Evolutionary conservation across 2,797 vertebrate species (phyloP).

Genomic region (Diceros bicornis): DNA sequence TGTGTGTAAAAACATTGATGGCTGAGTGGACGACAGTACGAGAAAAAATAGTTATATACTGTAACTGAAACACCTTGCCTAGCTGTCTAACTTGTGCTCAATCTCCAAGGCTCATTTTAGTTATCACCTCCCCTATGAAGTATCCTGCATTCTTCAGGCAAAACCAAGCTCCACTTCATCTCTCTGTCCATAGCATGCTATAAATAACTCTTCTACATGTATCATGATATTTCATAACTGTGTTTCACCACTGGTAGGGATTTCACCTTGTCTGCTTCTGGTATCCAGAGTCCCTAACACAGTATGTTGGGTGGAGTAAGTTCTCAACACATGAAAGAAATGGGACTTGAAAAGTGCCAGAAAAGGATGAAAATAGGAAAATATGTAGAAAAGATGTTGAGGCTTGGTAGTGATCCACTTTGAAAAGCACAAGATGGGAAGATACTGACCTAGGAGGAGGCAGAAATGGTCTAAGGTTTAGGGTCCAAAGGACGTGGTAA

Average conservation of each 20-base stretch:
- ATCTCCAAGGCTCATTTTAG: not conserved
- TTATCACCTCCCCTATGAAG: not conserved
- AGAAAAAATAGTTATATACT: not conserved
- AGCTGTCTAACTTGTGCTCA: not conserved
- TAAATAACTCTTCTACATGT: not conserved
- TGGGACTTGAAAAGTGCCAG: not conserved
- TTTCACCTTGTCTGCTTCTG: not conserved
- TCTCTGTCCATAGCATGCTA: not conserved
- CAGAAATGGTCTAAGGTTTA: not conserved
- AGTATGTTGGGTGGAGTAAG: not conserved
- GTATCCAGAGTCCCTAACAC: not conserved
- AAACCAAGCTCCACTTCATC: not conserved
- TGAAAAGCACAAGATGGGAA: not conserved
- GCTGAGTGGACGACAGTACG: not conserved
- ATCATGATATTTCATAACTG: not conserved
- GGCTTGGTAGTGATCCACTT: not conserved
- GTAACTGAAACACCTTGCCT: not conserved
- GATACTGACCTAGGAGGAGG: not conserved
- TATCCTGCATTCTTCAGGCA: not conserved
- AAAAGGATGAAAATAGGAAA: not conserved
- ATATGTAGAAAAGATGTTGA: not conserved
- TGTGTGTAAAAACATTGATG: not conserved
- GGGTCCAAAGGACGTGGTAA: not conserved
- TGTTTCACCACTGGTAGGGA: not conserved
- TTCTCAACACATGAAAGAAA: conserved; percentile 30